Evolutionary conservation across 2,113 vertebrate genomes (phyloP).

Genomic region (Lethenteron reissneri): DNA sequence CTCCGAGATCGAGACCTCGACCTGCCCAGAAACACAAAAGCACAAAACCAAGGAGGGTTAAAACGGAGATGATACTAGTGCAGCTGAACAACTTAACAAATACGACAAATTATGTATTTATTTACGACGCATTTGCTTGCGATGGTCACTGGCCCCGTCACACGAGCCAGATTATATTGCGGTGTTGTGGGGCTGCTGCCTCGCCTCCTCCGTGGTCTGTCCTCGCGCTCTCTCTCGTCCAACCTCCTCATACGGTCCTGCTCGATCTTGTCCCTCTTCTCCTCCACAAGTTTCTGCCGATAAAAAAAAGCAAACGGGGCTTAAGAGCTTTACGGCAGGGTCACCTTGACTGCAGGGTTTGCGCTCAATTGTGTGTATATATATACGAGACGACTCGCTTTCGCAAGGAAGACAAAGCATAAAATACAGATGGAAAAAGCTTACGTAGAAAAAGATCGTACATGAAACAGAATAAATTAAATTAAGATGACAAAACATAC

Average conservation of each 20-base stretch:
- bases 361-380: neutral
- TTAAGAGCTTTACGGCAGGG: neutral
- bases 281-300: conserved; percentile 70
- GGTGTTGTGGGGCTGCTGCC: conserved; percentile 17
- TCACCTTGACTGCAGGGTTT: neutral
- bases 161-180: neutral
- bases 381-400: neutral
- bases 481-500: no score
- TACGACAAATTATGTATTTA: neutral
- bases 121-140: neutral
- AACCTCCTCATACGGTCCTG: conserved; percentile 75
- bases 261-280: conserved; percentile 87
- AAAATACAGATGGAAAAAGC: neutral
- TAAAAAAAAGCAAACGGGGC: conserved; percentile 6
- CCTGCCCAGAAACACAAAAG: no score
- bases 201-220: conserved; percentile 35
- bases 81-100: conserved; percentile 24
- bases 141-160: neutral
- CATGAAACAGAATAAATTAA: neutral
- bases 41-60: no score
- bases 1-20: no score
- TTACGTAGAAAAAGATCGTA: neutral
- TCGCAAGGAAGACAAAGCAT: neutral
- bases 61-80: neutral
- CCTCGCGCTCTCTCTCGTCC: conserved; percentile 84